Evolutionary conservation across 1,140 invertebrate genomes (phyloP), one percentile per base, ranked within the genome.

Genomic region (Elysia chlorotica): DNA sequence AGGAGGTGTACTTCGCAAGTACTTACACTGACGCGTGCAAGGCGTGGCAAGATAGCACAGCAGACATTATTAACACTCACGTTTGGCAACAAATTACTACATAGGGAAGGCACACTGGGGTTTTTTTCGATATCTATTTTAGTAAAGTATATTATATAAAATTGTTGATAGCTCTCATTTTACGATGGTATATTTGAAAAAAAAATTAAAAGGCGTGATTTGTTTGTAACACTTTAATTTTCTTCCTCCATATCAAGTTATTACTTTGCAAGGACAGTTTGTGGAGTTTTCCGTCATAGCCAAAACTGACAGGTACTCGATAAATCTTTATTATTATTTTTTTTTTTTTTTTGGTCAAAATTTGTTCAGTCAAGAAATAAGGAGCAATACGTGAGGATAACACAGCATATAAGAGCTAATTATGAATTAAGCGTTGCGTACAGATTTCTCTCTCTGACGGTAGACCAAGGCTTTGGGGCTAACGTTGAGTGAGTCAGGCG

Each of bases 301-400:
- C 41, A 48, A 14, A 48, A n/a, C 14, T 14, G 41, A 48, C 14
- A 14, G 14, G 41, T 10, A 14, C 10, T 14, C n/a, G 41, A 14
- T 48, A 14, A 48, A 48, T 10, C 10, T 48, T 48, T 48, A n/a
- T 48, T 10, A 14, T 14, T 14, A 48, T 14, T 14, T 10, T 48
- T 48, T 48, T 10, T 48, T 48, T 48, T 48, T 48, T 48, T 48
- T 10, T 48, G 41, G n/a, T 48, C 10, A n/a, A 48, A 48, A 48
- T 14, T 48, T 48, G 41, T 10, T 48, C 10, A 10, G n/a, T 48
- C n/a, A 14, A 48, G 41, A 14, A 48, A 48, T 48, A 48, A 14
- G 93, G 94, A 86, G 99, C 97, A 84, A 99, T 98, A 76, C 93
- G 93, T 6, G 95, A 96, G 86, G 98, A 99, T 17, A 99, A 90